phyloP scores from a whole-genome alignment of 2,113 vertebrate species.

The Periophthalmodon schlosseri region DNA sequence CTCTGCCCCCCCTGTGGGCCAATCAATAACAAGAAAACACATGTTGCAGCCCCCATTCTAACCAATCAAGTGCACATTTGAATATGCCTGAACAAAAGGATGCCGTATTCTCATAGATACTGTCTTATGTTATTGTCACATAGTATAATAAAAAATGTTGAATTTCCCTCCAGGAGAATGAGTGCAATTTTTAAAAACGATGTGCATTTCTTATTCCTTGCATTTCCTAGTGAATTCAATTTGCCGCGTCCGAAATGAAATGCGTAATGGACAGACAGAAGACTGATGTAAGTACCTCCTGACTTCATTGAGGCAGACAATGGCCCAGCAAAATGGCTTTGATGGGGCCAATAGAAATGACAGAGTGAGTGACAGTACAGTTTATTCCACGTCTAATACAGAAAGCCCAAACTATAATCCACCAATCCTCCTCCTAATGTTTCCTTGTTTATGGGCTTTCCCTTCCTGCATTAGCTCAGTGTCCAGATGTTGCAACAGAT shows the following conservation, averaged over 20 bases:
- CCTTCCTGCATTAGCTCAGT: background rate
- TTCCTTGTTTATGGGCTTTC: constrained; percentile 9
- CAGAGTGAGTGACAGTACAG: constrained; percentile 4
- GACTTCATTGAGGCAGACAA: constrained; percentile 19
- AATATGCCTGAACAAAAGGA: constrained; percentile 48
- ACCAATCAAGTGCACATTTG: constrained; percentile 56
- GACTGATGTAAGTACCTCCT: constrained; percentile 14
- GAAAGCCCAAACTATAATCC: constrained; percentile 7
- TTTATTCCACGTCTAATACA: constrained; percentile 10
- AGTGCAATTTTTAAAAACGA: constrained; percentile 37
- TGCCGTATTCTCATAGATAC: constrained; percentile 44
- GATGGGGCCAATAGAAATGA: constrained; percentile 12
- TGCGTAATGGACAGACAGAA: constrained; percentile 17
- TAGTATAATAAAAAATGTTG: constrained; percentile 13
- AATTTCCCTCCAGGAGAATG: constrained; percentile 31
- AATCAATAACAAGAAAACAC: constrained; percentile 61
- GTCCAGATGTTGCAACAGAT: constrained; percentile 6
- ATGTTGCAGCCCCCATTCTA: constrained; percentile 48
- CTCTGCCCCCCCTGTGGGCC: constrained; percentile 38
- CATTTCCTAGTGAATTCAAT: constrained; percentile 55
- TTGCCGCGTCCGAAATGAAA: constrained; percentile 30
- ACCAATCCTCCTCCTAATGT: constrained; percentile 3
- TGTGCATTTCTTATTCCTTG: constrained; percentile 35
- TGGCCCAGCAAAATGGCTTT: constrained; percentile 4
- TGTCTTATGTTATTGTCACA: constrained; percentile 23